Evolutionary conservation across 2,113 vertebrate species (phyloP), one percentile per base, ranked within the genome.

Genomic region (Camelus dromedarius): DNA sequence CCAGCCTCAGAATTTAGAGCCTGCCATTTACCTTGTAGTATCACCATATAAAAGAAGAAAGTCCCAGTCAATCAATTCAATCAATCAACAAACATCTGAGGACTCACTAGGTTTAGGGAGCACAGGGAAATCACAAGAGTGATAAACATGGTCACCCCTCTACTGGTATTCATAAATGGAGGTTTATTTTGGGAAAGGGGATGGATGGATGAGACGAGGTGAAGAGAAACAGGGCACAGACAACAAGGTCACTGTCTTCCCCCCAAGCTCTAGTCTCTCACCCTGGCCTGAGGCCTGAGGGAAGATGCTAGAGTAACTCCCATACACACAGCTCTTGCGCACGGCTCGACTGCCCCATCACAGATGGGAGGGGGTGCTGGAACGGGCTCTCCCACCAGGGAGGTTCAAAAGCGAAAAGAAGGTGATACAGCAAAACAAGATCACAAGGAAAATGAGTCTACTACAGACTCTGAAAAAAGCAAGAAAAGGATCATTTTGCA

Each of bases 31-130:
- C 69, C 86, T 72, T 35, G 30, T 19, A 35, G 58, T 18, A 28
- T 80, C 89, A 79, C 52, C 7, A 30, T 6, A 72, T 18, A 54
- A 95, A 95, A 85, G 88, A 92, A 92, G 79, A 67, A 75, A 87
- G 77, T 72, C 73, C 46, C 70, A n/a, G 82, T 15, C 64, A 95
- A 88, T 93, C 93, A 96, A 93, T 96, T 38, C 56, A 86, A 96
- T 87, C 97, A 96, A 95, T 96, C 94, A 38, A 54, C 81, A 96
- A 96, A 93, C 93, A 75, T 52, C 79, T 46, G 94, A 95, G 95
- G 28, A 96, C 85, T 94, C 60, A 70, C 72, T 13, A 42, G 62
- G 94, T 80, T 77, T 92, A 91, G 64, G 66, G 88, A 96, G 70
- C 72, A 82, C 9, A 88, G 60, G 46, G 26, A 96, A 79, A 89